Conservation (phyloP, 2,113 vertebrate genomes). For the Cairina moschata region DNA sequence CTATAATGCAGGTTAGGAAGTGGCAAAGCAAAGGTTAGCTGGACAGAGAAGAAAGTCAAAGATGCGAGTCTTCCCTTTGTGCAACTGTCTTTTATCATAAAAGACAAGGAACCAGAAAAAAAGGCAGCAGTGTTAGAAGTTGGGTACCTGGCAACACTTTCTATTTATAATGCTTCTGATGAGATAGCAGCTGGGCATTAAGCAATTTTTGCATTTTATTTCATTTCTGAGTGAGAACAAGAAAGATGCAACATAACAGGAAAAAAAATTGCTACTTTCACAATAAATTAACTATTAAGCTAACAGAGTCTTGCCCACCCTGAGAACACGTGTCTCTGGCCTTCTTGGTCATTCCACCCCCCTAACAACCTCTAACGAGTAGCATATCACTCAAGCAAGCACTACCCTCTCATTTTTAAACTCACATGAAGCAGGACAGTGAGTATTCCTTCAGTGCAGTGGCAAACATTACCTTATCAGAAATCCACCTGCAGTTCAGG, state of each 20-base stretch:
- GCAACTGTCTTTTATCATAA: background rate
- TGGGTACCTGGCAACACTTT: background rate
- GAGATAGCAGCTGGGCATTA: background rate
- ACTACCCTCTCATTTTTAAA: background rate
- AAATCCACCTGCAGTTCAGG: background rate
- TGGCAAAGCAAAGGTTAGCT: background rate
- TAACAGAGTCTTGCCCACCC: background rate
- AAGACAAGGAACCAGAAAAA: background rate
- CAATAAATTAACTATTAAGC: background rate
- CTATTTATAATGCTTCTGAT: background rate
- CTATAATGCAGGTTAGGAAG: background rate
- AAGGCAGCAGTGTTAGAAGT: background rate
- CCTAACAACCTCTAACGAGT: background rate
- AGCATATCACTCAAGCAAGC: background rate
- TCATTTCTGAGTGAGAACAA: constrained; percentile 3
- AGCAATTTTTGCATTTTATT: background rate
- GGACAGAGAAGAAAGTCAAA: background rate
- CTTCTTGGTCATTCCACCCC: background rate
- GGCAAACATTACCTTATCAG: background rate
- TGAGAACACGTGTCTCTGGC: background rate
- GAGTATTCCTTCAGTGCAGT: background rate
- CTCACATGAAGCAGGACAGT: background rate
- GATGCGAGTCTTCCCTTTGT: background rate
- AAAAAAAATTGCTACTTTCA: background rate
- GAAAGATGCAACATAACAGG: background rate